Evolutionary conservation across 92 coral and sea anemone species (phyloP).

Genomic region (Actinernus sp.): DNA sequence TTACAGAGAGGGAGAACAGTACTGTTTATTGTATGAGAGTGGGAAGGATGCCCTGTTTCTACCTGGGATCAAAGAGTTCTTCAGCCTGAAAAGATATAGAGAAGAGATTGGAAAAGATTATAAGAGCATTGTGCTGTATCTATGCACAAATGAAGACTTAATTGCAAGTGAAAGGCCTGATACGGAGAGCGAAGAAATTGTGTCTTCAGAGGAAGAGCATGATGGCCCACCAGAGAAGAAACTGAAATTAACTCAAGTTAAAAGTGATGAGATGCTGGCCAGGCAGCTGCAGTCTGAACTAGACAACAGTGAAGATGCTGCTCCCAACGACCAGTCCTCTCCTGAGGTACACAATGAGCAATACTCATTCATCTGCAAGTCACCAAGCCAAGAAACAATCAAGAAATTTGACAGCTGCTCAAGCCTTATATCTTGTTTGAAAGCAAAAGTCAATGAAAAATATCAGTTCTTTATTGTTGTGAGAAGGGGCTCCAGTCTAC

Average conservation of each 20-base stretch:
- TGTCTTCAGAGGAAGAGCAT: not conserved
- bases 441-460: not conserved
- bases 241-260: conserved; percentile 10
- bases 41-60: conserved; percentile 63
- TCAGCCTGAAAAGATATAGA: conserved; percentile 45
- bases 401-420: conserved; percentile 6
- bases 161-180: conserved; percentile 18
- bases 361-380: no score
- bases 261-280: conserved; percentile 45
- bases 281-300: conserved; percentile 31
- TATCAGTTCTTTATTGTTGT: conserved; percentile 54
- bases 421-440: conserved; percentile 5
- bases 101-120: conserved; percentile 63
- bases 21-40: conserved; percentile 52
- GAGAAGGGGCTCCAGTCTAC: conserved; percentile 50
- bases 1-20: conserved; percentile 55
- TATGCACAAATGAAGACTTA: conserved; percentile 39
- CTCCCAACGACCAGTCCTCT: no score
- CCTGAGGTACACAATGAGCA: no score
- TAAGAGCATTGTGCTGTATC: conserved; percentile 62
- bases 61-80: conserved; percentile 55
- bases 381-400: not conserved
- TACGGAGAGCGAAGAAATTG: not conserved
- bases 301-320: not conserved
- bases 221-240: not conserved